Percentiles rank a stretch among this genome's conserved stretches.
Evolutionary conservation across 1,140 invertebrate species (phyloP).

Genomic region (Caligus rogercresseyi): DNA sequence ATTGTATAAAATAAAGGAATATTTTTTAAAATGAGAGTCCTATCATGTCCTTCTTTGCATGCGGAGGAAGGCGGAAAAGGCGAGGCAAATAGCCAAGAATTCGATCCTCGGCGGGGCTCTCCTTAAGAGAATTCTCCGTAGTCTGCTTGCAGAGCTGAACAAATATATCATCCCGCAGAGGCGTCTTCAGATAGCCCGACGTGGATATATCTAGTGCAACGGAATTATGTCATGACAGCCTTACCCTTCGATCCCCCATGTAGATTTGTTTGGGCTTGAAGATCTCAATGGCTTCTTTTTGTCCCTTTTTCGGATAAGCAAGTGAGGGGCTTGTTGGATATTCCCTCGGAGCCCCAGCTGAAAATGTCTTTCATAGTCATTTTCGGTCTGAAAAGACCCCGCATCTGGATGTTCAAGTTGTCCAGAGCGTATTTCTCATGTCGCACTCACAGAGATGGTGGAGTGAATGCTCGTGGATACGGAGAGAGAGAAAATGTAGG

Average conservation of each 20-base stretch:
- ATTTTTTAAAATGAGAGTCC: too few relatives aligned
- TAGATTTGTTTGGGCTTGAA: conserved; percentile 90
- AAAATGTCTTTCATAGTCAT: conserved; percentile 70
- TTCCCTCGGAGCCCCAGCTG: conserved; percentile 61
- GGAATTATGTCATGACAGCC: conserved; percentile 63
- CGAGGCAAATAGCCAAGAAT: conserved; percentile 72
- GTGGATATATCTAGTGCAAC: conserved; percentile 75
- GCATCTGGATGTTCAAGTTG: conserved; percentile 79
- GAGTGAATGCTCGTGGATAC: conserved; percentile 13
- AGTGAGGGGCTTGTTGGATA: conserved; percentile 72
- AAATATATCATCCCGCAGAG: conserved; percentile 73
- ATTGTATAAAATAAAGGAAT: too few relatives aligned
- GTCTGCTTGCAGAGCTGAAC: conserved; percentile 86
- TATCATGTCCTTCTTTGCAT: too few relatives aligned
- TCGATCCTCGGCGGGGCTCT: conserved; percentile 75
- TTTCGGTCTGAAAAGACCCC: conserved; percentile 63
- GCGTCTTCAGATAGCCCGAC: conserved; percentile 56
- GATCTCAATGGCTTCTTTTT: conserved; percentile 76
- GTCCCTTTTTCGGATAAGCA: conserved; percentile 66
- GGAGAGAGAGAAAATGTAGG: background rate
- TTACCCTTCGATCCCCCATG: conserved; percentile 90
- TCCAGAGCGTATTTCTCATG: conserved; percentile 81
- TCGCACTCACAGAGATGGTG: conserved; percentile 31
- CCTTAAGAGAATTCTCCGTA: conserved; percentile 74
- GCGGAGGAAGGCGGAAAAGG: conserved; percentile 83